Percentiles rank a stretch among this genome's conserved stretches.
phyloP scores from a whole-genome alignment of 2,888 invertebrate species.

The Clusia tigrina region DNA sequence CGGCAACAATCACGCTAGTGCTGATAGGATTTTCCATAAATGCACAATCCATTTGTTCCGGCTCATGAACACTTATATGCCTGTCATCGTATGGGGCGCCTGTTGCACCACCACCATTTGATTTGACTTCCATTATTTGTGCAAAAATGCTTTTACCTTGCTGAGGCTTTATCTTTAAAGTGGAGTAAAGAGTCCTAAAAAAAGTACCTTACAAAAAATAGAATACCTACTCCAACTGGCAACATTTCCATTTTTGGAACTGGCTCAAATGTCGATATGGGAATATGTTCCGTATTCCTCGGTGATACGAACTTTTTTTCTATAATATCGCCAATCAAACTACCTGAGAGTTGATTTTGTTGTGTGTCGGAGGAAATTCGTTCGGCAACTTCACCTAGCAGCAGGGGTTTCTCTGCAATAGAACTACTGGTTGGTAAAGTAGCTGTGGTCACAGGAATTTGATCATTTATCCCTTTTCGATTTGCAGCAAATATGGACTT shows the following conservation, averaged over 20 bases:
- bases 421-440: constrained; percentile 10
- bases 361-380: constrained; percentile 34
- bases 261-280: too few relatives aligned
- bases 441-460: not conserved
- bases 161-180: constrained; percentile 26
- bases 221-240: constrained; percentile 26
- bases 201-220: constrained; percentile 11
- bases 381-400: constrained; percentile 12
- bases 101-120: not conserved
- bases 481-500: constrained; percentile 58
- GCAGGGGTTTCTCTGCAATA: not conserved
- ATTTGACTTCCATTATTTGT: constrained; percentile 63
- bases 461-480: constrained; percentile 29
- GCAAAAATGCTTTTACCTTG: constrained; percentile 67
- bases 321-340: constrained; percentile 68
- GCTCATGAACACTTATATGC: not conserved
- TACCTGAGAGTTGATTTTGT: constrained; percentile 30
- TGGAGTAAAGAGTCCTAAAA: too few relatives aligned
- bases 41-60: constrained; percentile 35
- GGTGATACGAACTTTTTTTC: constrained; percentile 57
- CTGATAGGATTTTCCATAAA: constrained; percentile 3
- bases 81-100: not conserved
- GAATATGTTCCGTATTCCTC: constrained; percentile 22
- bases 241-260: constrained; percentile 36
- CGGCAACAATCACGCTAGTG: constrained; percentile 56